These are phyloP conservation scores for Natrix natrix DNA, from an alignment of 2,797 vertebrate genomes.

Conservation along the genomic window DNA sequence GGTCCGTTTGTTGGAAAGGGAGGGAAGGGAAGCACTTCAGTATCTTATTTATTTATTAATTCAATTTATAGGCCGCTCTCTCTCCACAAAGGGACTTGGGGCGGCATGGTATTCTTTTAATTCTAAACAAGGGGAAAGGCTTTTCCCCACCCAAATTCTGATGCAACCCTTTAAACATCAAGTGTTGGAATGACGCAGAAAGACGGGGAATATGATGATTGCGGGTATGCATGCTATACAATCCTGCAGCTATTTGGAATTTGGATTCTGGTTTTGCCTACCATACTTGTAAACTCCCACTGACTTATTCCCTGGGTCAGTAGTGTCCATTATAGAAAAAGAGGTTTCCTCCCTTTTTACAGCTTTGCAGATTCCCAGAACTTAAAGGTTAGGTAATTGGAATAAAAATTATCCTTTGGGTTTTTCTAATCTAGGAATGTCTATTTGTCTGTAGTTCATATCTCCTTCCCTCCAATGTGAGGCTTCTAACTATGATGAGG, in stretches of 20 bases:
- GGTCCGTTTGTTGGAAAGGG: background rate
- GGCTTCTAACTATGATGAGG: background rate
- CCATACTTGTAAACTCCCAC: background rate
- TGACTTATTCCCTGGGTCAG: background rate
- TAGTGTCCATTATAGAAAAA: background rate
- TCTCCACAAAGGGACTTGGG: too few species aligned
- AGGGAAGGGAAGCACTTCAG: background rate
- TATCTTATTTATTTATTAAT: too few species aligned
- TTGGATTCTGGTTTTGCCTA: background rate
- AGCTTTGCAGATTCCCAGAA: background rate
- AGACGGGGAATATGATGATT: background rate
- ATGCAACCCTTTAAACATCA: background rate
- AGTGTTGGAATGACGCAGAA: background rate
- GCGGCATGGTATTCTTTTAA: background rate
- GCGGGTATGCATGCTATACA: background rate
- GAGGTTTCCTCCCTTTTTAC: background rate
- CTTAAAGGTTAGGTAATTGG: background rate
- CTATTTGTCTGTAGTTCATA: background rate
- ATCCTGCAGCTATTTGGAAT: background rate
- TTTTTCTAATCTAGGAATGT: slow-evolving; percentile 31
- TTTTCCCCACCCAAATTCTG: background rate
- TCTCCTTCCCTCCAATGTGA: background rate
- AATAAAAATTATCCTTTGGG: background rate
- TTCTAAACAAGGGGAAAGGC: background rate
- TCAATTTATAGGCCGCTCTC: too few species aligned